Evolutionary conservation across 2,113 vertebrate species (phyloP).

Genomic region (Phyllopteryx taeniolatus): DNA sequence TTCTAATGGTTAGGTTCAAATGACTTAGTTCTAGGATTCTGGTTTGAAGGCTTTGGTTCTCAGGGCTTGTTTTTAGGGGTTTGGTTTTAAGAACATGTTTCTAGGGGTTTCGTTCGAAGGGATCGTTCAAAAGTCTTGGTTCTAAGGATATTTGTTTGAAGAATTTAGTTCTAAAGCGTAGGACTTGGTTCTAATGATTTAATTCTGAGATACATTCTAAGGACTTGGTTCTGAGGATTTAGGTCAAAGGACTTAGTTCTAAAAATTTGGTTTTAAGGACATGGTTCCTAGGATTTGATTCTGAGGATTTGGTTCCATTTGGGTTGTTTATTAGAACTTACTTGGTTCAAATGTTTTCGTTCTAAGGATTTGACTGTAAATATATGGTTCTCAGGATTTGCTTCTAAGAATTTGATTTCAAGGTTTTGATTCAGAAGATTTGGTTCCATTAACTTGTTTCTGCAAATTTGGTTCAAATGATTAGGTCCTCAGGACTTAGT

Average conservation of each 20-base stretch:
- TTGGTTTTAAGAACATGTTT: neutral
- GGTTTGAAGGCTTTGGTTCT: neutral
- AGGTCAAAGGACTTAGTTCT: neutral
- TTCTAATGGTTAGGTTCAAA: neutral
- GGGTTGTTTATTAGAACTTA: neutral
- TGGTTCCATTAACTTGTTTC: no score
- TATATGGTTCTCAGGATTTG: neutral
- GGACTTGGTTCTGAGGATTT: neutral
- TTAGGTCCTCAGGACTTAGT: no score
- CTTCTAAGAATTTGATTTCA: neutral
- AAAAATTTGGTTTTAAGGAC: neutral
- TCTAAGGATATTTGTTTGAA: no score
- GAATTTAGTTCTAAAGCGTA: no score
- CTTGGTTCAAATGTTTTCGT: neutral
- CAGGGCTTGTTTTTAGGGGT: neutral
- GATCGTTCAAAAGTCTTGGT: no score
- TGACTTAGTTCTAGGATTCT: neutral
- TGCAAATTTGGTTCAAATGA: no score
- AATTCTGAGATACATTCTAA: neutral
- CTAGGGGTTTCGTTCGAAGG: no score
- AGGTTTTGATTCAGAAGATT: neutral
- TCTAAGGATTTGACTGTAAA: neutral
- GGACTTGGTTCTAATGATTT: no score
- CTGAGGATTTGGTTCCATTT: neutral
- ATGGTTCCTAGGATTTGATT: neutral